Evolutionary conservation across 2,888 invertebrate genomes (phyloP).

Genomic region (Phalera bucephala): DNA sequence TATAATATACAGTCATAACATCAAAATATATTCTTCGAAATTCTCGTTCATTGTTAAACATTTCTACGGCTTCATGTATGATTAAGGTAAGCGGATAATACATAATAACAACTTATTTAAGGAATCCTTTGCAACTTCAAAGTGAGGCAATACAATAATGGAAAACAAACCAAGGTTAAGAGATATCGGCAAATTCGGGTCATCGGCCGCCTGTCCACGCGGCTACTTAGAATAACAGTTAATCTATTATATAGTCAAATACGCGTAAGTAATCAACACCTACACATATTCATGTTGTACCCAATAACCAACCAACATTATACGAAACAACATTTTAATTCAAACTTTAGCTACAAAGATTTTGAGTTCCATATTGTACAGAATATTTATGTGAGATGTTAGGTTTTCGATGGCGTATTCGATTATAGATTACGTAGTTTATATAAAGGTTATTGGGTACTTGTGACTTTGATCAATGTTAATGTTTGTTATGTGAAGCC

Average conservation of each 20-base stretch:
- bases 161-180: slow-evolving; percentile 33
- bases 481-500: not conserved
- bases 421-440: not conserved
- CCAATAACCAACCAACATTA: no score
- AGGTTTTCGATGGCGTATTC: no score
- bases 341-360: no score
- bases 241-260: not conserved
- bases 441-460: slow-evolving; percentile 1
- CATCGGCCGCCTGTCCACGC: slow-evolving; percentile 18
- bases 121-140: slow-evolving; percentile 21
- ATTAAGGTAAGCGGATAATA: slow-evolving; percentile 29
- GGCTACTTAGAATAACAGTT: slow-evolving; percentile 2
- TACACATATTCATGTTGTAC: not conserved
- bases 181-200: slow-evolving; percentile 15
- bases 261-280: not conserved
- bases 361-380: no score
- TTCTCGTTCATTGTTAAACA: not conserved
- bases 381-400: no score
- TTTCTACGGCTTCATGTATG: slow-evolving; percentile 17
- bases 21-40: not conserved
- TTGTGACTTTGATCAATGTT: slow-evolving; percentile 1
- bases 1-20: no score
- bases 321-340: no score
- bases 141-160: slow-evolving; percentile 19
- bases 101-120: slow-evolving; percentile 34